Percentiles rank a stretch among this genome's conserved stretches.
Evolutionary conservation across 2,888 invertebrate genomes (phyloP).

Genomic region (Dasypogon diadema): DNA sequence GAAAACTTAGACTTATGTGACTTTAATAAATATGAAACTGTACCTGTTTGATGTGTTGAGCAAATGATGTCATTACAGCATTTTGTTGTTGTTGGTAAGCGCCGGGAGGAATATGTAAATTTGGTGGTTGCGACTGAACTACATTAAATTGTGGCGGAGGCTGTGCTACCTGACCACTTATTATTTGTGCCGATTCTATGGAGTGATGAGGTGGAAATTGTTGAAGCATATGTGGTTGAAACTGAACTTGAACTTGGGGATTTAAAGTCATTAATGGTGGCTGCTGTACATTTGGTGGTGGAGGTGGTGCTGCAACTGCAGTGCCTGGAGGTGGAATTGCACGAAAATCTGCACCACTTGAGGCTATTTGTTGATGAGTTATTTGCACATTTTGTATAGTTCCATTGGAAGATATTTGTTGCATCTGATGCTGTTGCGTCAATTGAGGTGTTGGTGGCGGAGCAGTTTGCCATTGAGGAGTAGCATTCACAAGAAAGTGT

Average conservation of each 20-base stretch:
- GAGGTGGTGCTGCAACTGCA: slow-evolving; percentile 29
- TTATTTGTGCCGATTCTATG: slow-evolving; percentile 52
- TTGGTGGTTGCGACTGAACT: slow-evolving; percentile 38
- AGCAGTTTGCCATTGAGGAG: slow-evolving; percentile 53
- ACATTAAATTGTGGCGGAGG: slow-evolving; percentile 54
- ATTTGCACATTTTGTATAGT: slow-evolving; percentile 56
- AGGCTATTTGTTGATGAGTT: slow-evolving; percentile 46
- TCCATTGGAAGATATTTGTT: slow-evolving; percentile 55
- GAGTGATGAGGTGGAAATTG: slow-evolving; percentile 50
- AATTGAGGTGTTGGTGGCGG: slow-evolving; percentile 41
- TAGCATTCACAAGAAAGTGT: slow-evolving; percentile 57
- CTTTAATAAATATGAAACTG: neutral
- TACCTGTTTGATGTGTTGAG: slow-evolving; percentile 50
- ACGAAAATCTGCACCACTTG: slow-evolving; percentile 31
- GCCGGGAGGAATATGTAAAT: neutral
- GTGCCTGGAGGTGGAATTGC: slow-evolving; percentile 36
- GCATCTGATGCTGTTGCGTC: slow-evolving; percentile 51
- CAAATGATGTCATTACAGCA: slow-evolving; percentile 48
- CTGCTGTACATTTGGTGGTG: slow-evolving; percentile 36
- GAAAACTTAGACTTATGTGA: slow-evolving; percentile 11
- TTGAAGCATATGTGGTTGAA: slow-evolving; percentile 55
- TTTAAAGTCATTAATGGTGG: slow-evolving; percentile 34
- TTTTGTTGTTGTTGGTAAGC: slow-evolving; percentile 48
- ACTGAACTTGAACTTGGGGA: slow-evolving; percentile 54
- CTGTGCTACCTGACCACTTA: slow-evolving; percentile 49